Evolutionary conservation across 1,140 invertebrate species (phyloP), one percentile per base, ranked within the genome.

Genomic region (Diorhabda sublineata): DNA sequence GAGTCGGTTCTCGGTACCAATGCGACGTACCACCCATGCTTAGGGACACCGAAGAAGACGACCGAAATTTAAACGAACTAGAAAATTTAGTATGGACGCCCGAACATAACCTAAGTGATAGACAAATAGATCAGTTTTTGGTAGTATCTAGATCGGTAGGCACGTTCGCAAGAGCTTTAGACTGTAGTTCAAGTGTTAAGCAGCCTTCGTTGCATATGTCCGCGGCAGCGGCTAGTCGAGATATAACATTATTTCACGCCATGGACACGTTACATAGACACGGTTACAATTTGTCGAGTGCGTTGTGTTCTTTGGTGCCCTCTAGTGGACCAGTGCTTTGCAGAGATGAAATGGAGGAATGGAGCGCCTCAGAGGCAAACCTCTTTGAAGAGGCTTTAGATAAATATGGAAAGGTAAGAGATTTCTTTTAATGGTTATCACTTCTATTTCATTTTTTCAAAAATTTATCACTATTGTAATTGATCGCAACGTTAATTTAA

Each of bases 271-370:
- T 99, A 64, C 97, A 99, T 85, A 68, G 73, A 80, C 93, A 96
- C 75, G 85, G 83, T 52, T 99, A 99, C 83, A 93, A 97, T 80
- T 87, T 99, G 78, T 91, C 95, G 66, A 88, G 91, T 76, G 95
- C 97, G 52, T 89, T 98, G 79, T 92, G 93, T 74, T 96, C 93
- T 64, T 86, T 99, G 77, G 97, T 99, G 77, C 97, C 98, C 45
- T 90, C 91, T 64, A 93, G 94, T 73, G 97, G 97, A 6, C 97
- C 98, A 2, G 93, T 99, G 73, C 87, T 99, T 47, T 99, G 97
- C 85, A 87, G 96, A 71, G 98, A 99, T 85, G 97, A 99, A 85
- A 98, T 99, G 93, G 98, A 99, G 85, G 98, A 99, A 83, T 99
- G 98, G 98, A 98, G 96, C 72, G 95, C 98, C 6, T 95, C 96